Evolutionary conservation across 2,888 invertebrate species (phyloP).

Genomic region (Tyria jacobaeae): DNA sequence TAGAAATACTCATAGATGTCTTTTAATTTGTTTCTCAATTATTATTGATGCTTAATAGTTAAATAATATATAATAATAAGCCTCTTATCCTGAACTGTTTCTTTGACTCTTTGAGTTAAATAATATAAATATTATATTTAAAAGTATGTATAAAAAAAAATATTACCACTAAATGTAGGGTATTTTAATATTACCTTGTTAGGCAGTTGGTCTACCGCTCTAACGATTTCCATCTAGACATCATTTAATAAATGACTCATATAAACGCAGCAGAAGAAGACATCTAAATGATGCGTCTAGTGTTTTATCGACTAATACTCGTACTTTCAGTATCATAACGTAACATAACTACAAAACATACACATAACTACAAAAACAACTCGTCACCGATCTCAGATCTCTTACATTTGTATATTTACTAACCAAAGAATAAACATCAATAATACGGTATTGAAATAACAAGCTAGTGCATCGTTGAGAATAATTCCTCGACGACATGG

Average conservation of each 20-base stretch:
- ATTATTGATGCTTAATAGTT: too few relatives aligned
- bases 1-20: background rate
- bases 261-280: constrained; percentile 39
- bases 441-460: constrained; percentile 63
- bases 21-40: background rate
- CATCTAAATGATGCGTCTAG: constrained; percentile 25
- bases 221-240: constrained; percentile 37
- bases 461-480: constrained; percentile 66
- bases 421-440: constrained; percentile 55
- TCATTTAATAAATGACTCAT: constrained; percentile 36
- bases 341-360: constrained; percentile 22
- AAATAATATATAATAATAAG: too few relatives aligned
- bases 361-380: constrained; percentile 20
- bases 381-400: constrained; percentile 26
- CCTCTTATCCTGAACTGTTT: too few relatives aligned
- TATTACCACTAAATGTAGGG: constrained; percentile 31
- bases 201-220: constrained; percentile 17
- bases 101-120: too few relatives aligned
- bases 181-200: constrained; percentile 41
- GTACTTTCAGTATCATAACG: constrained; percentile 30
- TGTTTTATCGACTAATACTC: constrained; percentile 38
- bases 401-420: constrained; percentile 35
- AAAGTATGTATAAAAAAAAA: too few relatives aligned
- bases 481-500: constrained; percentile 59
- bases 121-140: too few relatives aligned